These are phyloP conservation scores for Etheostoma spectabile DNA, from an alignment of 2,113 vertebrate genomes.

Conservation along the genomic window DNA sequence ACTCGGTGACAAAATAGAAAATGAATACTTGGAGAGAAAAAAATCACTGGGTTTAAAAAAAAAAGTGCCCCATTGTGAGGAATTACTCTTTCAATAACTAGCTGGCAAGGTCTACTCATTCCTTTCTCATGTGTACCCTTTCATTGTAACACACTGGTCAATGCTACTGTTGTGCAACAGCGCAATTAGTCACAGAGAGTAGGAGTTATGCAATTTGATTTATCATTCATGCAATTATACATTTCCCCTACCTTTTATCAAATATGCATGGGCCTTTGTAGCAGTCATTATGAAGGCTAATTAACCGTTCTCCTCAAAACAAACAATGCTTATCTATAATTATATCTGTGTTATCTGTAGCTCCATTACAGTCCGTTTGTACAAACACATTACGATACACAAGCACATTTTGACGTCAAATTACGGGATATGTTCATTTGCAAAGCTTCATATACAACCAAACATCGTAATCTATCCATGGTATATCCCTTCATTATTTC, in stretches of 20 bases:
- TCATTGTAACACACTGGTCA: slow-evolving; percentile 22
- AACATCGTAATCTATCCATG: background rate
- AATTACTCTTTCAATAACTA: slow-evolving; percentile 27
- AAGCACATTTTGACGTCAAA: slow-evolving; percentile 33
- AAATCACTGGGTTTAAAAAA: slow-evolving; percentile 32
- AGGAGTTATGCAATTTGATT: slow-evolving; percentile 45
- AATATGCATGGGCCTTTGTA: slow-evolving; percentile 37
- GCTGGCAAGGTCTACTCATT: slow-evolving; percentile 16
- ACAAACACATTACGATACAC: slow-evolving; percentile 42
- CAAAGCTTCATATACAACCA: background rate
- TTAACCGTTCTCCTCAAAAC: slow-evolving; percentile 42
- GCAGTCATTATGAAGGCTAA: slow-evolving; percentile 32
- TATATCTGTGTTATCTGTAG: slow-evolving; percentile 47
- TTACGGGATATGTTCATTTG: slow-evolving; percentile 39
- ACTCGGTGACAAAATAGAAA: slow-evolving; percentile 4
- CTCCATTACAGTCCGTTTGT: slow-evolving; percentile 40
- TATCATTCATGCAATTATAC: slow-evolving; percentile 46
- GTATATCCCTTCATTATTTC: slow-evolving; percentile 19
- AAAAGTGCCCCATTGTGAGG: slow-evolving; percentile 25
- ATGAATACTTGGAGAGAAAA: slow-evolving; percentile 18
- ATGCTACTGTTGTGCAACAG: slow-evolving; percentile 23
- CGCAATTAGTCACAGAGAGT: slow-evolving; percentile 50
- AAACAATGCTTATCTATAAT: slow-evolving; percentile 69
- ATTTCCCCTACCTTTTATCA: slow-evolving; percentile 35
- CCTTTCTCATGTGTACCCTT: slow-evolving; percentile 25